Evolutionary conservation across 1,140 invertebrate species (phyloP).

Genomic region (Galleria mellonella): DNA sequence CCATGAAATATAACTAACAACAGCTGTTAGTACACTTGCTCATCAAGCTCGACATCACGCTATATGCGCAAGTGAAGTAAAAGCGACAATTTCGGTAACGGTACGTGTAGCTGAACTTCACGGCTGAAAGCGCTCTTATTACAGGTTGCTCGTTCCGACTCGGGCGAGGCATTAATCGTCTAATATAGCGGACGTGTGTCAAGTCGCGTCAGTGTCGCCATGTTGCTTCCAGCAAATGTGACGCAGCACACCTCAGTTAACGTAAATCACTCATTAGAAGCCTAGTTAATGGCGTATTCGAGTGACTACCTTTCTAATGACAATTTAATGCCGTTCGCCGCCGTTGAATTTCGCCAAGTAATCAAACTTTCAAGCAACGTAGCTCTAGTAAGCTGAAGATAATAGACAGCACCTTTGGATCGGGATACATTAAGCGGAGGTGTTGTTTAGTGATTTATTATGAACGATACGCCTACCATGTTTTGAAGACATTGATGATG

Average conservation of each 20-base stretch:
- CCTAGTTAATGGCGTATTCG: slow-evolving; percentile 33
- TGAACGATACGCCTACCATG: no score
- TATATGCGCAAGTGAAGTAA: slow-evolving; percentile 5
- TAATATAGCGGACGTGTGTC: slow-evolving; percentile 16
- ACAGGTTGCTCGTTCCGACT: slow-evolving; percentile 20
- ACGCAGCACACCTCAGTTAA: slow-evolving; percentile 32
- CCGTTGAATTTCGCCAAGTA: slow-evolving; percentile 36
- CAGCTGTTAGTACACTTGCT: no score
- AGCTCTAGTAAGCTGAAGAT: slow-evolving; percentile 24
- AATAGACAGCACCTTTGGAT: slow-evolving; percentile 32
- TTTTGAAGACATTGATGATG: no score
- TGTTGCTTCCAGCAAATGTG: slow-evolving; percentile 14
- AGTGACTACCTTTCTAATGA: slow-evolving; percentile 41
- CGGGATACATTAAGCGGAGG: slow-evolving; percentile 21
- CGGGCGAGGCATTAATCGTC: slow-evolving; percentile 19
- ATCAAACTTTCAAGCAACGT: slow-evolving; percentile 33
- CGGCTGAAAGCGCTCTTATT: slow-evolving; percentile 27
- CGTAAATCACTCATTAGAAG: slow-evolving; percentile 49
- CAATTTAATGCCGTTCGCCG: slow-evolving; percentile 46
- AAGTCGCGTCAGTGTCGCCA: slow-evolving; percentile 1
- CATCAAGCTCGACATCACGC: no score
- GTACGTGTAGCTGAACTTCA: slow-evolving; percentile 21
- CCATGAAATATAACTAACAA: no score
- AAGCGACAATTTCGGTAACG: slow-evolving; percentile 24
- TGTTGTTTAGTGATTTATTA: no score